These are phyloP conservation scores for Glaucomys volans DNA, from an alignment of 2,113 vertebrate species.

Conservation along the genomic window DNA sequence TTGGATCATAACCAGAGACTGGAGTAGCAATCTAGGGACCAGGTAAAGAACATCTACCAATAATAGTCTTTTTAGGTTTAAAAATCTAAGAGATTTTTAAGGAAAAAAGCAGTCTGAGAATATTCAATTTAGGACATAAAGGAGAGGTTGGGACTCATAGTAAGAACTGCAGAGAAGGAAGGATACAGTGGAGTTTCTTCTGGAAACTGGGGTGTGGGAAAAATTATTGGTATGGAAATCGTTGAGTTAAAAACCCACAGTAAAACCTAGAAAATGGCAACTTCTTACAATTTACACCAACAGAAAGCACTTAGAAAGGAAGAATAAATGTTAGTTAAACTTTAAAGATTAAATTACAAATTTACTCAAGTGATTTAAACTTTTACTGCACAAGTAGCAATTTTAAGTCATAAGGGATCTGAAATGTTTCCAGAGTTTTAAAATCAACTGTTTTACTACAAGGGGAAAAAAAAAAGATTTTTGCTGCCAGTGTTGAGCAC, in stretches of 20 bases:
- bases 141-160: background rate
- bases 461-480: slow-evolving; percentile 5
- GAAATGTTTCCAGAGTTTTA: slow-evolving; percentile 77
- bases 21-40: background rate
- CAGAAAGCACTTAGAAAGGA: slow-evolving; percentile 58
- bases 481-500: background rate
- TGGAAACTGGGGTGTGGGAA: background rate
- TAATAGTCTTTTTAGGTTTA: background rate
- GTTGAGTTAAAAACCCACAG: background rate
- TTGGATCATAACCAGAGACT: background rate
- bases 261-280: slow-evolving; percentile 29
- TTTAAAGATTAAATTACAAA: slow-evolving; percentile 78
- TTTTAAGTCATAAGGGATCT: slow-evolving; percentile 77
- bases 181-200: background rate
- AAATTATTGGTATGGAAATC: background rate
- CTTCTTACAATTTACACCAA: slow-evolving; percentile 49
- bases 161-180: background rate
- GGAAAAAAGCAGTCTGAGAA: background rate
- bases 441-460: slow-evolving; percentile 68
- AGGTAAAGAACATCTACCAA: background rate
- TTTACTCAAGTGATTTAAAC: slow-evolving; percentile 78
- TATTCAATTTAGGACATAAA: background rate
- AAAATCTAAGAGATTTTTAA: background rate
- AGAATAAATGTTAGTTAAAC: slow-evolving; percentile 83
- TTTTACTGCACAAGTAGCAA: slow-evolving; percentile 76